Conservation (phyloP, 1,140 invertebrate species). For the Hydropsyche tenuis region DNA sequence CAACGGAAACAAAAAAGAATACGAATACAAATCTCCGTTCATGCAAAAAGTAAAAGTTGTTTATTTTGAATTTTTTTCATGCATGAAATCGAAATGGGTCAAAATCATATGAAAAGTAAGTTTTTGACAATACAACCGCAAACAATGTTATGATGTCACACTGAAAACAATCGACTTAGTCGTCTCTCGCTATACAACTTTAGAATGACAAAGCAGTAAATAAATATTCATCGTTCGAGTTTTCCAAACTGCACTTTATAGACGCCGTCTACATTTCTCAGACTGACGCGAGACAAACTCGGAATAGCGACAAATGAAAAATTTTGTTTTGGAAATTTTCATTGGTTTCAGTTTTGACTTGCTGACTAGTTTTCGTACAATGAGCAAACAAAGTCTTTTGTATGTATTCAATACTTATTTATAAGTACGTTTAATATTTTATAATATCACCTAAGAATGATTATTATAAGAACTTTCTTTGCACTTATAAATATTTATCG, state of each 20-base stretch:
- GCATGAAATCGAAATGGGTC: conserved; percentile 4
- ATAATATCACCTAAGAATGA: too few relatives aligned
- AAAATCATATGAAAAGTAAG: conserved; percentile 5
- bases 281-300: too few relatives aligned
- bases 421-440: background rate
- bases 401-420: too few relatives aligned
- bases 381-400: background rate
- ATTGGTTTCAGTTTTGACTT: too few relatives aligned
- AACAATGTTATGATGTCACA: conserved; percentile 26
- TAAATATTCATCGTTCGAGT: conserved; percentile 23
- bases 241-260: conserved; percentile 9
- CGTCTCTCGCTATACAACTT: background rate
- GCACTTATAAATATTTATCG: background rate
- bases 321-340: too few relatives aligned
- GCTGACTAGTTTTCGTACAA: too few relatives aligned
- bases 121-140: background rate
- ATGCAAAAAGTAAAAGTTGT: conserved; percentile 7
- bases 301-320: too few relatives aligned
- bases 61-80: conserved; percentile 8
- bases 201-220: conserved; percentile 13
- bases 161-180: conserved; percentile 19
- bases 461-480: too few relatives aligned
- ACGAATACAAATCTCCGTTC: too few relatives aligned
- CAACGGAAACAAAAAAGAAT: background rate
- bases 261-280: background rate